phyloP scores from a whole-genome alignment of 2,888 invertebrate genomes.

The Hylaea fasciaria region DNA sequence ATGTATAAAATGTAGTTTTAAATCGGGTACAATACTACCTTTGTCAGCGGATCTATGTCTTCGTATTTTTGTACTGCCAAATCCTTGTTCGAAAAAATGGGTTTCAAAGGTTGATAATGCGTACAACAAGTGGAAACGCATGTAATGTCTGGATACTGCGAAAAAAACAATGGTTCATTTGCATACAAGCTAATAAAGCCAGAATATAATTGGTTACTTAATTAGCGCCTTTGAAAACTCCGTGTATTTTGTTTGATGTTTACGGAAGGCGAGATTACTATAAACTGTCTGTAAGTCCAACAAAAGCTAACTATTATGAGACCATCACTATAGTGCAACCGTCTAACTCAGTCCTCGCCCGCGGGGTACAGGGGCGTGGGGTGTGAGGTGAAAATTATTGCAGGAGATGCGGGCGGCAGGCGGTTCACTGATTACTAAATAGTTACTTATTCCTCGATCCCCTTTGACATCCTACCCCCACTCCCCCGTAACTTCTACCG shows the following conservation, averaged over 20 bases:
- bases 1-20: not conserved
- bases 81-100: not conserved
- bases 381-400: too few relatives aligned
- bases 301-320: not conserved
- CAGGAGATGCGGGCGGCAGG: too few relatives aligned
- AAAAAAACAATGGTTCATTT: slow-evolving; percentile 27
- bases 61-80: not conserved
- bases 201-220: slow-evolving; percentile 19
- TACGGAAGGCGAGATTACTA: slow-evolving; percentile 14
- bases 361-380: too few relatives aligned
- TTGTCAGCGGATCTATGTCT: not conserved
- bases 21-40: not conserved
- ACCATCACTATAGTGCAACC: not conserved
- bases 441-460: too few relatives aligned
- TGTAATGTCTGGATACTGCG: slow-evolving; percentile 41
- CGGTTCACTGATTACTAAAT: too few relatives aligned
- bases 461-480: too few relatives aligned
- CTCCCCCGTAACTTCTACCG: too few relatives aligned
- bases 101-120: slow-evolving; percentile 1
- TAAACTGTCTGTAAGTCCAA: not conserved
- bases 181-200: slow-evolving; percentile 18
- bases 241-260: slow-evolving; percentile 13
- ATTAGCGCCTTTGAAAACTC: slow-evolving; percentile 7
- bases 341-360: too few relatives aligned
- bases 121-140: slow-evolving; percentile 58